A percentile compares a stretch with the other conserved stretches of the same genome.
These are phyloP conservation scores for Antechinus stuartii DNA, from an alignment of 2,113 vertebrate species.

Conservation along the genomic window DNA sequence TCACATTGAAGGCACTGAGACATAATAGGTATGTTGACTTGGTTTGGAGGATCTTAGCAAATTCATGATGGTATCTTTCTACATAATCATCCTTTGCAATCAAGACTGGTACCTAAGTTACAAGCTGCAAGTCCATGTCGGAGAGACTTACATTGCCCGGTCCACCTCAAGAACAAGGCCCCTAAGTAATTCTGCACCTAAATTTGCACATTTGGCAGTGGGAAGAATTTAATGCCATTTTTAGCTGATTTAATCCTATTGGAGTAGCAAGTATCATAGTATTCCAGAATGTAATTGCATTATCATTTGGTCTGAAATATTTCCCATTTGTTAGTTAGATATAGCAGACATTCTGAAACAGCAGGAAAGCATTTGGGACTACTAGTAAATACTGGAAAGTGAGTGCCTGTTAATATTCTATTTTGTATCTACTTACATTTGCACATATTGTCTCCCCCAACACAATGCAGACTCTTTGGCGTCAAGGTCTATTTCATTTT, in stretches of 20 bases:
- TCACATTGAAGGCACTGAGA: too few relatives aligned
- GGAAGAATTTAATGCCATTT: too few relatives aligned
- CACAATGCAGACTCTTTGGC: neutral
- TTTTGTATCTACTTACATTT: neutral
- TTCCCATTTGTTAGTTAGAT: neutral
- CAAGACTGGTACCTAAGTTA: too few relatives aligned
- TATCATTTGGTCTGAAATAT: neutral
- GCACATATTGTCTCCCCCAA: neutral
- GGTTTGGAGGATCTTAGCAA: too few relatives aligned
- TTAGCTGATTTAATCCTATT: neutral
- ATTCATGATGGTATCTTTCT: too few relatives aligned
- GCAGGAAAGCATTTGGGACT: neutral
- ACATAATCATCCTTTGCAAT: too few relatives aligned
- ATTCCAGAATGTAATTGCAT: neutral
- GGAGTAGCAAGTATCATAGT: neutral
- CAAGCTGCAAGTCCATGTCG: too few relatives aligned
- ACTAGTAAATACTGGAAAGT: conserved; percentile 43
- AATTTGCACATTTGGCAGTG: too few relatives aligned
- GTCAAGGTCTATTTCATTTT: neutral
- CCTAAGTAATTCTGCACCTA: too few relatives aligned
- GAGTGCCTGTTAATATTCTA: neutral
- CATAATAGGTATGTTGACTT: too few relatives aligned
- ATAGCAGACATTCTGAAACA: neutral
- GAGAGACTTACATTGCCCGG: too few relatives aligned
- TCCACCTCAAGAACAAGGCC: too few relatives aligned